Conservation (phyloP, 2,113 vertebrate genomes). For the Otocyon megalotis region DNA sequence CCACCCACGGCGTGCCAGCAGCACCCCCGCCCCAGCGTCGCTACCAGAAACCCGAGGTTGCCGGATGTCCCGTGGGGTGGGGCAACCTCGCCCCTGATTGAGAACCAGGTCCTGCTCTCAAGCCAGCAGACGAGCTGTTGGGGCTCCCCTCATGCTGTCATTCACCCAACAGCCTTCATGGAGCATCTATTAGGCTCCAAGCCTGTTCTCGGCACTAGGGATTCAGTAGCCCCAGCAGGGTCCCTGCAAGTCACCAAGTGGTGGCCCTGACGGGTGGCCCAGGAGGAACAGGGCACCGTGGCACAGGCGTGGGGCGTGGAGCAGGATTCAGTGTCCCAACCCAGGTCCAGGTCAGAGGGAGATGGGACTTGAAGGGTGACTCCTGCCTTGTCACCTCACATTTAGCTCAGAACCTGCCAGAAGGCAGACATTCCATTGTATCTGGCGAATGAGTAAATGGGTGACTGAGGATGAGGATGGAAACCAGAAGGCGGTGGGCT, state of each 20-base stretch:
- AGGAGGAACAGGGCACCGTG: background rate
- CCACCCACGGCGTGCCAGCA: rapidly evolving
- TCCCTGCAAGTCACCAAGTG: background rate
- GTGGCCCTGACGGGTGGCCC: background rate
- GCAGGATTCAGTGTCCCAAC: background rate
- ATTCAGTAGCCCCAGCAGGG: background rate
- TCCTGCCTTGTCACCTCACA: background rate
- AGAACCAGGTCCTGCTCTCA: background rate
- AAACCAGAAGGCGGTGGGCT: background rate
- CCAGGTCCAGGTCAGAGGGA: background rate
- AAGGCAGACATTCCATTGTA: background rate
- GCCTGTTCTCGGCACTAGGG: background rate
- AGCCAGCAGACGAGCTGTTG: background rate
- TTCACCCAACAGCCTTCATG: rapidly evolving
- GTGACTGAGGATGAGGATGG: background rate
- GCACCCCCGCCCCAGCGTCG: background rate
- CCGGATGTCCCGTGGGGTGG: too few species aligned
- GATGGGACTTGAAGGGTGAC: background rate
- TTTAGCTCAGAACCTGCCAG: background rate
- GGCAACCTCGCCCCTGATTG: background rate
- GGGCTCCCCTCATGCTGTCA: rapidly evolving
- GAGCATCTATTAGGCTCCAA: background rate
- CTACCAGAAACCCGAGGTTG: background rate
- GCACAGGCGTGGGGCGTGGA: rapidly evolving
- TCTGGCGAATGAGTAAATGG: background rate